Percentiles rank a stretch among this genome's conserved stretches.
Conservation (phyloP, 2,797 vertebrate genomes). For the Babyrousa celebensis region DNA sequence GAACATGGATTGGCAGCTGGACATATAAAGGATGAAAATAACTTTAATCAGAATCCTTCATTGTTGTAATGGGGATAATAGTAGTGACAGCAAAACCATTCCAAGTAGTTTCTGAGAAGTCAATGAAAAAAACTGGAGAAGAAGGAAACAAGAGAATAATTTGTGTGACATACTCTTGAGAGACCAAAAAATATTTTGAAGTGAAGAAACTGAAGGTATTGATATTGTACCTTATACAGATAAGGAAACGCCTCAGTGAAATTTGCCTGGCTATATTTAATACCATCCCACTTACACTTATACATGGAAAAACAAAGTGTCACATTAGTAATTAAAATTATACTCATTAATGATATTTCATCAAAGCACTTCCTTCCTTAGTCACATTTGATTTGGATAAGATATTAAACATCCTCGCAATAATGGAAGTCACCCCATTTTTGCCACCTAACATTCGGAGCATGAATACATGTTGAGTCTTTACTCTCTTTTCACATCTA, state of each 20-base stretch:
- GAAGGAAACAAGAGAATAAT: neutral
- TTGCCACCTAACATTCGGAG: neutral
- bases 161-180: neutral
- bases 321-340: neutral
- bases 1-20: neutral
- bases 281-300: neutral
- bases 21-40: neutral
- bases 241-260: neutral
- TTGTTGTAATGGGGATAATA: neutral
- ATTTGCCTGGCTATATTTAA: neutral
- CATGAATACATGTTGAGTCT: neutral
- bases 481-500: neutral
- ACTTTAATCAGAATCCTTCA: neutral
- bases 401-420: neutral
- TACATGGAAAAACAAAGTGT: neutral
- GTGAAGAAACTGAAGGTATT: neutral
- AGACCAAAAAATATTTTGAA: neutral
- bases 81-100: neutral
- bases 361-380: neutral
- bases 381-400: neutral
- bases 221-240: neutral
- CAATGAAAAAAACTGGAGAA: neutral
- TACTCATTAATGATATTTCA: neutral
- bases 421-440: neutral
- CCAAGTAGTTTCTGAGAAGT: neutral